phyloP scores from a whole-genome alignment of 2,888 invertebrate species.

The Imbricaverruca yamaguchii region DNA sequence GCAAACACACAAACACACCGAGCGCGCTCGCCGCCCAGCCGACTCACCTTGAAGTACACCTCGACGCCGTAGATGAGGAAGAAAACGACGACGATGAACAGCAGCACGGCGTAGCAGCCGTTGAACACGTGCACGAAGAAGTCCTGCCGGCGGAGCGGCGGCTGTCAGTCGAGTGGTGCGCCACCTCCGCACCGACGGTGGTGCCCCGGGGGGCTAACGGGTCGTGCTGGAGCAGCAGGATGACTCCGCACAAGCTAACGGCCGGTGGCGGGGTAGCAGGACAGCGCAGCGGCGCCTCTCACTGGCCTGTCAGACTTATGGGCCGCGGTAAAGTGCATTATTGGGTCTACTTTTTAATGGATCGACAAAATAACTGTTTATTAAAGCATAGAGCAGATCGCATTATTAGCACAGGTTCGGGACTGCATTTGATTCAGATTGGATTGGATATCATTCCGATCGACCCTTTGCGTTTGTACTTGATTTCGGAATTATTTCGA shows the following conservation, averaged over 20 bases:
- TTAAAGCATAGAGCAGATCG: no score
- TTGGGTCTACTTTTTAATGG: no score
- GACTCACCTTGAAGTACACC: conserved; percentile 76
- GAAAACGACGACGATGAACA: conserved; percentile 82
- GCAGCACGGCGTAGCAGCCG: conserved; percentile 81
- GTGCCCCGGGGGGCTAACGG: background rate
- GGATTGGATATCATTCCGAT: no score
- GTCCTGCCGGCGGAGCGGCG: conserved; percentile 41
- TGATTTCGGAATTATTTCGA: no score
- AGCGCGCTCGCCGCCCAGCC: no score
- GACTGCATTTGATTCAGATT: no score
- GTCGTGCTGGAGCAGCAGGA: background rate
- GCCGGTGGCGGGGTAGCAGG: background rate
- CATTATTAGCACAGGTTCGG: no score
- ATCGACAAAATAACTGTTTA: no score
- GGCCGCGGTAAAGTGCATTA: no score
- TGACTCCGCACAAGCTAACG: background rate
- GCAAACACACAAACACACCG: no score
- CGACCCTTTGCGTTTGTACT: no score
- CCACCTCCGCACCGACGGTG: background rate
- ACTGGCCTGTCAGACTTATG: no score
- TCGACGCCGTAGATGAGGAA: conserved; percentile 91
- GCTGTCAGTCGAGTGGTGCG: conserved; percentile 20
- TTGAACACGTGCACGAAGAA: conserved; percentile 83
- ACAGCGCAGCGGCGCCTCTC: background rate